A percentile compares a stretch with the other conserved stretches of the same genome.
Conservation (phyloP, 64 coral and sea anemone species). For the Catalaphyllia jardinei region DNA sequence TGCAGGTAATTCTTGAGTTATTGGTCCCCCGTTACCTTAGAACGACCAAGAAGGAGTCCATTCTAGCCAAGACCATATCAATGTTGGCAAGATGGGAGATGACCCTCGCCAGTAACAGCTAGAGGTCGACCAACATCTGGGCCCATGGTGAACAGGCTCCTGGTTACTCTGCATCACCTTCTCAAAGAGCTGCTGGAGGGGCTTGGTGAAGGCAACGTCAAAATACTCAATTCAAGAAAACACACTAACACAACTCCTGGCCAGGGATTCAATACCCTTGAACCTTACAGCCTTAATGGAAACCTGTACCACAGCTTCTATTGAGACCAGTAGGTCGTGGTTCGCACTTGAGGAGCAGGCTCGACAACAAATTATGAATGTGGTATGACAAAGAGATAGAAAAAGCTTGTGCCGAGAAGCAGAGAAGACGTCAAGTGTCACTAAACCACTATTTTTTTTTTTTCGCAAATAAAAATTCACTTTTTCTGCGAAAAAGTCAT, state of each 20-base stretch:
- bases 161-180: no score
- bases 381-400: neutral
- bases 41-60: neutral
- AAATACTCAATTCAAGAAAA: neutral
- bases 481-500: neutral
- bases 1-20: neutral
- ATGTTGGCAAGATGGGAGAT: neutral
- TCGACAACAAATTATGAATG: slow-evolving; percentile 7
- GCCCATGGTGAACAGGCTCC: neutral
- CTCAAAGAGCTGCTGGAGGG: neutral
- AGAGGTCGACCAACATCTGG: neutral
- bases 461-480: no score
- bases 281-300: neutral
- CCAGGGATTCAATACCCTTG: neutral
- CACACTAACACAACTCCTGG: no score
- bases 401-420: neutral
- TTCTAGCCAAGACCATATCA: neutral
- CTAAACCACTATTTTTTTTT: no score
- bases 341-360: neutral
- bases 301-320: no score
- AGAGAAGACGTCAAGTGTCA: neutral
- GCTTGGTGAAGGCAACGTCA: neutral
- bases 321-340: neutral
- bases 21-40: neutral
- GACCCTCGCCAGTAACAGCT: neutral